These are phyloP conservation scores for Phycodurus eques DNA, from an alignment of 2,113 vertebrate genomes.

Conservation along the genomic window DNA sequence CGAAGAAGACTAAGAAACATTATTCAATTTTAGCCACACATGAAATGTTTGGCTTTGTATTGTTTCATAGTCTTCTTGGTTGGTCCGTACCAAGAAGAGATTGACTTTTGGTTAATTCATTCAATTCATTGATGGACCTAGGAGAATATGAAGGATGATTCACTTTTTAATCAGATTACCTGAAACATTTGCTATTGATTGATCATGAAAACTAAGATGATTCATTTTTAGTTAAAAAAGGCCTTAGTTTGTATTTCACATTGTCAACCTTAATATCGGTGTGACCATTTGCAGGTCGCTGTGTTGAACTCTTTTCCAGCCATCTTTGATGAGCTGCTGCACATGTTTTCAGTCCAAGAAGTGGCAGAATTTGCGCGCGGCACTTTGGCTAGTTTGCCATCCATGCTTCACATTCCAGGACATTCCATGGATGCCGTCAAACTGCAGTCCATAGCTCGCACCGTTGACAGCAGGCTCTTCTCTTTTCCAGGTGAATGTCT, in stretches of 20 bases:
- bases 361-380: constrained; percentile 94
- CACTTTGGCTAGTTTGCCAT: constrained; percentile 94
- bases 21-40: no score
- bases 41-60: no score
- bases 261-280: neutral
- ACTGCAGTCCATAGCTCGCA: constrained; percentile 93
- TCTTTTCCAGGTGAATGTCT: constrained; percentile 84
- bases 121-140: no score
- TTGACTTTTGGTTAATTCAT: no score
- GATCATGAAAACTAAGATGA: no score
- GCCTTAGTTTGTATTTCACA: neutral
- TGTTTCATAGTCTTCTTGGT: no score
- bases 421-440: constrained; percentile 97
- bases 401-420: constrained; percentile 85
- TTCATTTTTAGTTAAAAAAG: no score
- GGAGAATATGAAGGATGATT: no score
- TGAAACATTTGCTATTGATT: no score
- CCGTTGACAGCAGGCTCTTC: constrained; percentile 94
- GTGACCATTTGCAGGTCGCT: constrained; percentile 77
- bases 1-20: neutral
- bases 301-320: constrained; percentile 93
- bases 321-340: constrained; percentile 95
- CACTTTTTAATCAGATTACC: no score
- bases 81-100: no score
- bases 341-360: constrained; percentile 96